A percentile compares a stretch with the other conserved stretches of the same genome.
These are phyloP conservation scores for Archegozetes longisetosus DNA, from an alignment of 1,140 invertebrate genomes.

Conservation along the genomic window DNA sequence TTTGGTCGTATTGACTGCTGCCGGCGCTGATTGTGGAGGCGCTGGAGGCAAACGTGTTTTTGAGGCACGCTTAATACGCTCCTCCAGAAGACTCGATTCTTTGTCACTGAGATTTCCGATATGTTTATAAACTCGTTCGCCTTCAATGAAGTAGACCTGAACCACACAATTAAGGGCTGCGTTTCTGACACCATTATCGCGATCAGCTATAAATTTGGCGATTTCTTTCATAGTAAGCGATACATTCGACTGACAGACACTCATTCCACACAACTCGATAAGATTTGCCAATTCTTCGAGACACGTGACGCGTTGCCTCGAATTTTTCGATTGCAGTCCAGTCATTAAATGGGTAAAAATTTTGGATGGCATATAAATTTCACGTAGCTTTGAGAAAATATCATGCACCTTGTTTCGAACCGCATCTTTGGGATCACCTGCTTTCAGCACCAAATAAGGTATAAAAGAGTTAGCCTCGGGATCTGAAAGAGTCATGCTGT, in stretches of 20 bases:
- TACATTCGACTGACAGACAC: constrained; percentile 61
- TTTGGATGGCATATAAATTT: constrained; percentile 74
- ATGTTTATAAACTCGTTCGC: constrained; percentile 76
- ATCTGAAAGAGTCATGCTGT: constrained; percentile 69
- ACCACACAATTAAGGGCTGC: constrained; percentile 88
- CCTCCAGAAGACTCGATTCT: constrained; percentile 79
- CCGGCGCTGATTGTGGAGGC: background rate
- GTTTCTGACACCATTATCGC: constrained; percentile 88
- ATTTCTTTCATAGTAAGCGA: constrained; percentile 63
- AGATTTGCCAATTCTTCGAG: constrained; percentile 73
- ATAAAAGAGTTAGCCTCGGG: constrained; percentile 83
- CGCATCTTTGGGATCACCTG: constrained; percentile 89
- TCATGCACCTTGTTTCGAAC: constrained; percentile 69
- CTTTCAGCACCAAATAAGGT: constrained; percentile 80
- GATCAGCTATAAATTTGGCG: constrained; percentile 80
- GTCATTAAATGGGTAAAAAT: constrained; percentile 81
- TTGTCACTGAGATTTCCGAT: constrained; percentile 86
- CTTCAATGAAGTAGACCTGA: constrained; percentile 71
- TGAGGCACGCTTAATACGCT: constrained; percentile 74
- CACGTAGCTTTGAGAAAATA: constrained; percentile 65
- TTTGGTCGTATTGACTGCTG: background rate
- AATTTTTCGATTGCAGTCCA: constrained; percentile 89
- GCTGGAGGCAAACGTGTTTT: constrained; percentile 33
- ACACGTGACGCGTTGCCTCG: constrained; percentile 85
- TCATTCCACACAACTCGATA: constrained; percentile 67